Conservation (phyloP, 2,888 invertebrate genomes). For the Drosophila imparisetae region DNA sequence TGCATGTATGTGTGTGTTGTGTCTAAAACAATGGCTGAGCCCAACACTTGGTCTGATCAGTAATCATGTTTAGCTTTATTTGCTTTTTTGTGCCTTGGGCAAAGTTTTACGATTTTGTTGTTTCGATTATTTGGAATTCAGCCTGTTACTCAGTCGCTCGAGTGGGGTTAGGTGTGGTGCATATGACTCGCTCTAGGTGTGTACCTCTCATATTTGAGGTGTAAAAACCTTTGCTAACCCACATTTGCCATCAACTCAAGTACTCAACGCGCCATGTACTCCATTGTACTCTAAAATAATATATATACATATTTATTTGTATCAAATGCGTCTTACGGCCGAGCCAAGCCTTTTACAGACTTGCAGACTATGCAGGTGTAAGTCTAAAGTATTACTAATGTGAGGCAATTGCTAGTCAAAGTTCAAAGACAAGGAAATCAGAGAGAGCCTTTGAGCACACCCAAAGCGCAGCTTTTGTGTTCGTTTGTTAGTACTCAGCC, state of each 20-base stretch:
- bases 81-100: slow-evolving; percentile 50
- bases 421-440: slow-evolving; percentile 32
- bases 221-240: slow-evolving; percentile 75
- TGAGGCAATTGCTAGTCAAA: slow-evolving; percentile 30
- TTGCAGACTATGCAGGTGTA: slow-evolving; percentile 49
- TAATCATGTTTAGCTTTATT: slow-evolving; percentile 63
- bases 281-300: slow-evolving; percentile 30
- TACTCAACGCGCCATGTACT: slow-evolving; percentile 1
- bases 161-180: slow-evolving; percentile 52
- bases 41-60: slow-evolving; percentile 72
- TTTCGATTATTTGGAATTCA: slow-evolving; percentile 41
- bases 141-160: slow-evolving; percentile 22
- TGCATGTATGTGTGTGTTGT: not conserved
- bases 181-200: slow-evolving; percentile 58
- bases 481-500: slow-evolving; percentile 7
- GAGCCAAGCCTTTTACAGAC: slow-evolving; percentile 42
- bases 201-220: slow-evolving; percentile 63
- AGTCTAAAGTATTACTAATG: slow-evolving; percentile 21
- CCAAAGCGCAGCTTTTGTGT: slow-evolving; percentile 1
- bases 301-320: slow-evolving; percentile 5
- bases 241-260: slow-evolving; percentile 47
- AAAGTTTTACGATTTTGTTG: slow-evolving; percentile 39
- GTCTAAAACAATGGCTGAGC: slow-evolving; percentile 44
- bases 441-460: slow-evolving; percentile 9
- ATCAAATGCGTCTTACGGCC: slow-evolving; percentile 40